Evolutionary conservation across 2,113 vertebrate genomes (phyloP), one percentile per base, ranked within the genome.

Genomic region (Hemichromis elongatus): DNA sequence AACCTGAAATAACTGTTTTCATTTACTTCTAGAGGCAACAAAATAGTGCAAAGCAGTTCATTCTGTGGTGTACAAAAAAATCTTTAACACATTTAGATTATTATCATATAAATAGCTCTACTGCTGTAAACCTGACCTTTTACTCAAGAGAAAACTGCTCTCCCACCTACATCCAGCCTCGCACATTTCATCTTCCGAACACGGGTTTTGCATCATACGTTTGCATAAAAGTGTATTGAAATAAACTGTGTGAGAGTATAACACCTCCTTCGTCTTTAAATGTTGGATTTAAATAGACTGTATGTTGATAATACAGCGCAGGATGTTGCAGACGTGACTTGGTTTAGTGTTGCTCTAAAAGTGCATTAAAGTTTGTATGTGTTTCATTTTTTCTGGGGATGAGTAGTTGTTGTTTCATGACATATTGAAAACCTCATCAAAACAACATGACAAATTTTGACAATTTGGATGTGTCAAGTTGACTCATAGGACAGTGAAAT

Each of bases 341-440:
- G 8, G 40, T 1, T 28, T 12, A 50, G 16, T 37, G 19, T 6
- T 5, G 9, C 18, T 47, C 24, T 66, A 50, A 19, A 52, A 57
- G 24, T 50, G 57, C 79, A 88, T 87, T 85, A 35, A 30, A 52
- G 3, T 75, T 35, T 45, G 50, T 59, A 78, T 79, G 89, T 84
- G 77, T 81, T 83, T 57, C 18, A 28, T 77, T 28, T 18, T 77
- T 75, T 84, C 45, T 28, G 26, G 37, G 50, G 81, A 77, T 59
- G 52, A 80, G 14, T 66, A 4, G 45, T 3, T 4, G 10, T 12
- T 52, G 37, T 81, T 80, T 77, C 85, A 47, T 30, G 75, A 42
- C 37, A 11, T 40, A 45, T 18, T 81, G 40, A 24, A 42, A 83
- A 78, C 61, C 11, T 55, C 21, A 24, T 55, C 30, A 47, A n/a